Conservation (phyloP, 2,113 vertebrate genomes). For the Tympanuchus pallidicinctus region DNA sequence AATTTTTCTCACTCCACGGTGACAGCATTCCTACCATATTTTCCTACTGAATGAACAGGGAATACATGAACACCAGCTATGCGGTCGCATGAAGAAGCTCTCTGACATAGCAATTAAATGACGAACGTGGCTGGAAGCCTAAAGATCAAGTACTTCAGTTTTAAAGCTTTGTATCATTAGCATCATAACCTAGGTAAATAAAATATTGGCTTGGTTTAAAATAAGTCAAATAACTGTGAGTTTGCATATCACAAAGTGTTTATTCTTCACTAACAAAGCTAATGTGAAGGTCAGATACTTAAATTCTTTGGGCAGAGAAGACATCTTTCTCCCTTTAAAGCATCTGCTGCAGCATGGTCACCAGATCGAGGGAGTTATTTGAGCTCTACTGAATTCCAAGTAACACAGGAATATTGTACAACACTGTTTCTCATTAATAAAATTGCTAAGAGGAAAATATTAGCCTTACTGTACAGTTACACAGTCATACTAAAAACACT, state of each 20-base stretch:
- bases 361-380: constrained; percentile 27
- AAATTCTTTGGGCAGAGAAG: not conserved
- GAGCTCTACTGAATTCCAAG: constrained; percentile 29
- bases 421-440: constrained; percentile 50
- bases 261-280: not conserved
- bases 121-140: not conserved
- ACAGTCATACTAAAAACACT: not conserved
- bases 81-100: constrained; percentile 14
- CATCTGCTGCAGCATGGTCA: not conserved
- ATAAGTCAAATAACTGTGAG: not conserved
- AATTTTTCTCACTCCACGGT: constrained; percentile 29
- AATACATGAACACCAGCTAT: constrained; percentile 47
- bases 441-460: constrained; percentile 15
- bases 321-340: constrained; percentile 24
- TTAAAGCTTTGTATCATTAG: constrained; percentile 25
- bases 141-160: constrained; percentile 1
- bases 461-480: not conserved
- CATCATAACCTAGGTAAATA: not conserved
- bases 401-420: constrained; percentile 29
- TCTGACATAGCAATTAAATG: constrained; percentile 29
- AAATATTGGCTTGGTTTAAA: constrained; percentile 6
- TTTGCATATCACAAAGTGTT: not conserved
- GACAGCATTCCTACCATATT: constrained; percentile 59
- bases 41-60: constrained; percentile 45
- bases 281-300: not conserved